These are phyloP conservation scores for Arvicanthis niloticus DNA, from an alignment of 2,113 vertebrate genomes.

Conservation along the genomic window DNA sequence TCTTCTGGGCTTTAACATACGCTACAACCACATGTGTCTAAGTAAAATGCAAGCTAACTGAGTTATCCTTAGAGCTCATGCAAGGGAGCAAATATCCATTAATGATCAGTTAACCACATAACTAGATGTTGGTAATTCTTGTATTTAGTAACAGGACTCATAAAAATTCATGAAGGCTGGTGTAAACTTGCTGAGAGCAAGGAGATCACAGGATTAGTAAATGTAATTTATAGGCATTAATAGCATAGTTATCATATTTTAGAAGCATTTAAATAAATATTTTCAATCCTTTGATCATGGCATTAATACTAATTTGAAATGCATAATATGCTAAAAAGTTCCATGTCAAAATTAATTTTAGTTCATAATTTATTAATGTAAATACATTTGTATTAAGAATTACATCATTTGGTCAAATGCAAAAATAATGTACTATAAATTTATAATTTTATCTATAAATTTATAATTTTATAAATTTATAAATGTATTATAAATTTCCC, in stretches of 20 bases:
- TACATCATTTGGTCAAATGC: not conserved
- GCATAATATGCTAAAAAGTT: not conserved
- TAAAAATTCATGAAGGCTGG: not conserved
- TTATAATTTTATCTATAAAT: too few species aligned
- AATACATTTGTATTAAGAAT: not conserved
- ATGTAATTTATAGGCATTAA: not conserved
- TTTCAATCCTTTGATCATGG: not conserved
- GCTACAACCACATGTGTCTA: too few species aligned
- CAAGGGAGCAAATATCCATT: not conserved
- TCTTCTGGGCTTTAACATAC: not conserved
- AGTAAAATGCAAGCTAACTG: not conserved
- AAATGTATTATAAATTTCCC: not conserved
- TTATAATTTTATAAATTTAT: too few species aligned
- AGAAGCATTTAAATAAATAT: not conserved
- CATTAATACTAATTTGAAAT: slow-evolving; percentile 33
- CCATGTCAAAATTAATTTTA: not conserved
- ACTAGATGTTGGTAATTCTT: not conserved
- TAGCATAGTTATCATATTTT: not conserved
- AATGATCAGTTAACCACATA: not conserved
- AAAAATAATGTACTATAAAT: not conserved
- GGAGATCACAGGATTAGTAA: not conserved
- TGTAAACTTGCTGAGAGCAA: not conserved
- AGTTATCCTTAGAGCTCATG: not conserved
- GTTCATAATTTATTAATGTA: not conserved
- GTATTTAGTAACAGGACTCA: not conserved